Percentiles rank a stretch among this genome's conserved stretches.
Evolutionary conservation across 2,888 invertebrate species (phyloP).

Genomic region (Metalampra italica): DNA sequence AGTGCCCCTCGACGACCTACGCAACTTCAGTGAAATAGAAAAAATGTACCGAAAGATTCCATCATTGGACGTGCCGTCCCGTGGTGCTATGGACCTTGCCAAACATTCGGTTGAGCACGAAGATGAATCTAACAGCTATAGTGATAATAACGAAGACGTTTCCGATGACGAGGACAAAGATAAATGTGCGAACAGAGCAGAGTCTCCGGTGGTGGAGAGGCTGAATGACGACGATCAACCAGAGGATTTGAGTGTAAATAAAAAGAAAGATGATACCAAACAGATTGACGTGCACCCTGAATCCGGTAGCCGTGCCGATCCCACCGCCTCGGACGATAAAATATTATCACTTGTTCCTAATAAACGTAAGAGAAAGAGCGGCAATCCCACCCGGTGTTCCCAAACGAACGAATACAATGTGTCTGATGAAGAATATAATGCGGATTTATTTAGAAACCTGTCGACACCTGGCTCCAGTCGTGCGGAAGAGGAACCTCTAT

Average conservation of each 20-base stretch:
- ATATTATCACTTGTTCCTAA: conserved; percentile 73
- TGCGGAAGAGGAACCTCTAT: conserved; percentile 63
- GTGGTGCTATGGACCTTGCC: conserved; percentile 55
- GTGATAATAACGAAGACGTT: conserved; percentile 58
- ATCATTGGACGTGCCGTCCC: conserved; percentile 48
- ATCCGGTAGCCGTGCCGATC: conserved; percentile 42
- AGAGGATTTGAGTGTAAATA: conserved; percentile 83
- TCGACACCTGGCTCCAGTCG: conserved; percentile 61
- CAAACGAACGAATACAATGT: conserved; percentile 70
- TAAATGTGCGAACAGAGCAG: conserved; percentile 35
- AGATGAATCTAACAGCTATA: conserved; percentile 57
- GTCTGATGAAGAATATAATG: conserved; percentile 69
- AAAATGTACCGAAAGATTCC: conserved; percentile 73
- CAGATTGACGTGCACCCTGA: conserved; percentile 55
- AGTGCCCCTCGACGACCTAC: conserved; percentile 67
- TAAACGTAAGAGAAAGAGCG: conserved; percentile 88
- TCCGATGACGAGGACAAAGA: conserved; percentile 58
- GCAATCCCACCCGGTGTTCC: conserved; percentile 88
- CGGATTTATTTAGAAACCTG: conserved; percentile 65
- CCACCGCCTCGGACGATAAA: conserved; percentile 67
- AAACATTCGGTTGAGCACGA: conserved; percentile 41
- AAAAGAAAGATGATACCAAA: conserved; percentile 80
- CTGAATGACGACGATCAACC: conserved; percentile 78
- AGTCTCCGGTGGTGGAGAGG: conserved; percentile 47
- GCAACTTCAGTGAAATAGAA: conserved; percentile 75